Evolutionary conservation across 2,113 vertebrate species (phyloP).

Genomic region (Pyrgilauda ruficollis): DNA sequence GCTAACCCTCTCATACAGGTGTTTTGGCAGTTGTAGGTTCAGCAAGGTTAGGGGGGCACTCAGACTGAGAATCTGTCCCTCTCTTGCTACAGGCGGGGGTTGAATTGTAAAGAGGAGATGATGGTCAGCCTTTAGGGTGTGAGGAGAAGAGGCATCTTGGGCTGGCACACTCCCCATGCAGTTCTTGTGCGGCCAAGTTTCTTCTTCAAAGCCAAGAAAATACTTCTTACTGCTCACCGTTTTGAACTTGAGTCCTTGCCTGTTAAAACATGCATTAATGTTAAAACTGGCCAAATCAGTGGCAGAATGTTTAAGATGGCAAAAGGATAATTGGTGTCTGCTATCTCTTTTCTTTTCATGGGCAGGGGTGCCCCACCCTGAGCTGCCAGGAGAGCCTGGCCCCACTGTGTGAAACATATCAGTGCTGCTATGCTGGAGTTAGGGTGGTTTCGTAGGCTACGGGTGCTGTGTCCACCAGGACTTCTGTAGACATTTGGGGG

Average conservation of each 20-base stretch:
- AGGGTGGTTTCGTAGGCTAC: neutral
- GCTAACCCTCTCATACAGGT: neutral
- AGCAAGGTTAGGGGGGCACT: neutral
- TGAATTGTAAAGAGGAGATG: neutral
- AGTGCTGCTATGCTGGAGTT: fast-evolving
- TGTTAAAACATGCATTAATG: neutral
- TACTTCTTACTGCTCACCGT: neutral
- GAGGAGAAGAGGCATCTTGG: neutral
- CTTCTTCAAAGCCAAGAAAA: neutral
- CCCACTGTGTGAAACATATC: no score
- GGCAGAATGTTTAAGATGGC: neutral
- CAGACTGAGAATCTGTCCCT: neutral
- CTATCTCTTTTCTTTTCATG: neutral
- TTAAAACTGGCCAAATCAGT: neutral
- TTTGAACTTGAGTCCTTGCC: neutral
- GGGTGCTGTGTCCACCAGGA: neutral
- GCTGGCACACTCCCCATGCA: fast-evolving
- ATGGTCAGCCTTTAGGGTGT: neutral
- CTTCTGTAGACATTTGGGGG: neutral
- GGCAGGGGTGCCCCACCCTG: fast-evolving
- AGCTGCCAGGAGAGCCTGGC: neutral
- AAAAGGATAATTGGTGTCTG: neutral
- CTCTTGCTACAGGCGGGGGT: neutral
- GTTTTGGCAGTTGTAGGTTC: neutral
- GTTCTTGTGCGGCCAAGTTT: neutral